Conservation (phyloP, 2,113 vertebrate species). For the Gyps fulvus region DNA sequence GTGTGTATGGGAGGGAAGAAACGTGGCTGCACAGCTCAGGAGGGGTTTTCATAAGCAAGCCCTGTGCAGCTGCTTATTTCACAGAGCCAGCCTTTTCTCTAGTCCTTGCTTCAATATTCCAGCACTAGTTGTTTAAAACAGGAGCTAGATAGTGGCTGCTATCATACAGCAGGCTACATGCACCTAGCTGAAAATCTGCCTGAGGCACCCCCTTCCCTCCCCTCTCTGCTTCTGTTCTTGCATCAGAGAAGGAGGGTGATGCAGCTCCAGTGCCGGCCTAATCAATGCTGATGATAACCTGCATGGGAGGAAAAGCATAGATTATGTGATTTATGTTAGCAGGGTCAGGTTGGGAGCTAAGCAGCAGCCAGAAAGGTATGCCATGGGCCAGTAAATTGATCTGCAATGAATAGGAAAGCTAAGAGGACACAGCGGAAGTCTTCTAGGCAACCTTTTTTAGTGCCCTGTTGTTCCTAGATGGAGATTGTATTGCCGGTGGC, state of each 20-base stretch:
- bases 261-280: neutral
- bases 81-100: neutral
- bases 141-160: neutral
- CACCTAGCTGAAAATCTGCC: neutral
- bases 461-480: neutral
- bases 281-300: neutral
- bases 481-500: neutral
- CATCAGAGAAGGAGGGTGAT: neutral
- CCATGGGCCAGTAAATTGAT: neutral
- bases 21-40: neutral
- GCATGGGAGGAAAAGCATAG: neutral
- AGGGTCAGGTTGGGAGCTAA: neutral
- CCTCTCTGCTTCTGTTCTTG: neutral
- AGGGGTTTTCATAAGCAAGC: neutral
- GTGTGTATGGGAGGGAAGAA: neutral
- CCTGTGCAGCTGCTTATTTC: neutral
- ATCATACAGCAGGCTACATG: neutral
- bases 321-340: neutral
- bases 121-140: neutral
- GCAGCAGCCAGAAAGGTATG: neutral
- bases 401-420: neutral
- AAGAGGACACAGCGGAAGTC: neutral
- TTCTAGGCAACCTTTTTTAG: neutral
- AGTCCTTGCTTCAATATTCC: neutral
- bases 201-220: neutral